Conservation (phyloP, 2,113 vertebrate species). For the Haemorhous mexicanus region DNA sequence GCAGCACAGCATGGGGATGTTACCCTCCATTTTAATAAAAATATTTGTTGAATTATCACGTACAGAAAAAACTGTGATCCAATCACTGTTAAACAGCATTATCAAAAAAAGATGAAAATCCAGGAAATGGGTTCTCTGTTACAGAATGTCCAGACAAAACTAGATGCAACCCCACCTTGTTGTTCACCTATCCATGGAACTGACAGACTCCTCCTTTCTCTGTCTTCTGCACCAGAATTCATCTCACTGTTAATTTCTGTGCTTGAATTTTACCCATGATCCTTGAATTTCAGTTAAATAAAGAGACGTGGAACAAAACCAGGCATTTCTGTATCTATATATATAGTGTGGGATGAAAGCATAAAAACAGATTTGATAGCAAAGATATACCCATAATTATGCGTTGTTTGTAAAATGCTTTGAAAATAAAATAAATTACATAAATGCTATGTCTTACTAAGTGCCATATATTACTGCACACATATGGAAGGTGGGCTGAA, state of each 20-base stretch:
- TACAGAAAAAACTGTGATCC: neutral
- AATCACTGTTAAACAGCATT: neutral
- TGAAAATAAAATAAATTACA: slow-evolving; percentile 33
- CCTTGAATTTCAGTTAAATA: neutral
- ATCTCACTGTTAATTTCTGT: neutral
- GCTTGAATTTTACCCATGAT: neutral
- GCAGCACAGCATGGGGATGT: neutral
- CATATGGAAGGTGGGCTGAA: slow-evolving; percentile 56
- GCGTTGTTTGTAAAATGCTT: neutral
- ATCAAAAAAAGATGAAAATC: neutral
- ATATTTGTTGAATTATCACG: neutral
- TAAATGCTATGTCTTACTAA: neutral
- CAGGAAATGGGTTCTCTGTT: neutral
- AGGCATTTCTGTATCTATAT: neutral
- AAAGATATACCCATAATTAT: neutral
- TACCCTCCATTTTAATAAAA: neutral
- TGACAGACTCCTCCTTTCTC: neutral
- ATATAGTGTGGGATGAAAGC: neutral
- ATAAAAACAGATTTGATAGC: neutral
- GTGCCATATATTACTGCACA: slow-evolving; percentile 1
- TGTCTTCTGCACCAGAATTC: neutral
- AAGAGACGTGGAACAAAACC: neutral
- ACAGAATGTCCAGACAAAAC: neutral
- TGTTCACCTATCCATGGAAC: neutral
- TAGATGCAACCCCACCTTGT: neutral